A percentile compares a stretch with the other conserved stretches of the same genome.
phyloP scores from a whole-genome alignment of 2,113 vertebrate genomes.

The Calypte anna region DNA sequence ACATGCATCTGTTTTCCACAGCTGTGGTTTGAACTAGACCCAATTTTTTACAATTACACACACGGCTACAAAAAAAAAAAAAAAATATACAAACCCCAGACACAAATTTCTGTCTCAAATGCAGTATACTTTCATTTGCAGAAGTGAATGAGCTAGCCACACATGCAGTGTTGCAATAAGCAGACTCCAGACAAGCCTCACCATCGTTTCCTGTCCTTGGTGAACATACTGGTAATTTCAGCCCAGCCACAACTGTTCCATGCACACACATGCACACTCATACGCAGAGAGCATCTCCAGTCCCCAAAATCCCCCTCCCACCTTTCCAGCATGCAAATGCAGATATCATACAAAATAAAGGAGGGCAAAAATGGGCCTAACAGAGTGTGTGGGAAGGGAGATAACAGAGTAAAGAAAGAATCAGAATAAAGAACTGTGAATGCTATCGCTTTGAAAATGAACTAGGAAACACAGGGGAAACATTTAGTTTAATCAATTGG shows the following conservation, averaged over 20 bases:
- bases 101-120: neutral
- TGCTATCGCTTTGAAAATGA: neutral
- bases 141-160: neutral
- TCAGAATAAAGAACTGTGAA: neutral
- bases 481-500: neutral
- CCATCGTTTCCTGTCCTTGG: constrained; percentile 45
- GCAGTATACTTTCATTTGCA: neutral
- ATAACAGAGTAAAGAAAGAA: neutral
- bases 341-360: neutral
- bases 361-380: neutral
- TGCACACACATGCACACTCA: neutral
- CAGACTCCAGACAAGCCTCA: neutral
- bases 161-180: neutral
- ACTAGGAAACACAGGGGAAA: neutral
- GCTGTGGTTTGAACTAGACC: neutral
- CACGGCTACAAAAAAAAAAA: neutral
- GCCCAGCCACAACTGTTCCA: neutral
- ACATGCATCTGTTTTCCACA: accelerated
- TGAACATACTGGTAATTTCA: neutral
- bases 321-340: neutral
- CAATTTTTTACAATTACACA: neutral
- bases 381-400: accelerated
- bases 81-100: neutral
- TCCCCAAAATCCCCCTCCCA: neutral
- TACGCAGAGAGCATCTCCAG: neutral